Conservation (phyloP, 1,140 invertebrate species). For the Oncopodura yosiiana region DNA sequence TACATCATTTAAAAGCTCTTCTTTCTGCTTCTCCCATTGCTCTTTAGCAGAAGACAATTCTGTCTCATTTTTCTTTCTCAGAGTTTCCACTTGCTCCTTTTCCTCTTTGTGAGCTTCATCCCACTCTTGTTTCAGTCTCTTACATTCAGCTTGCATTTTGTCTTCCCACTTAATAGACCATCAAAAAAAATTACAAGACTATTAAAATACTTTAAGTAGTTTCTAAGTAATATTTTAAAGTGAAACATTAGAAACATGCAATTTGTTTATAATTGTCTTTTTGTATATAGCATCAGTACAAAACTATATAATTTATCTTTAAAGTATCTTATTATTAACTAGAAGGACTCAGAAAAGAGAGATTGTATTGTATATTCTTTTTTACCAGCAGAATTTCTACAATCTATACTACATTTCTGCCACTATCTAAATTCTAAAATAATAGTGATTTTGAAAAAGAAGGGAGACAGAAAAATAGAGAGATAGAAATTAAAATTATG, state of each 20-base stretch:
- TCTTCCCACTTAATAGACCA: slow-evolving; percentile 41
- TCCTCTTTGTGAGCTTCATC: slow-evolving; percentile 51
- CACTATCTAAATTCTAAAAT: background rate
- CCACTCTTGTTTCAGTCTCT: slow-evolving; percentile 50
- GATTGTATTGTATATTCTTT: no score
- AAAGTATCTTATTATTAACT: no score
- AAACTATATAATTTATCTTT: no score
- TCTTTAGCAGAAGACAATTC: slow-evolving; percentile 42
- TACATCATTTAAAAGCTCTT: slow-evolving; percentile 48
- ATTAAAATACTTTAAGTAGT: no score
- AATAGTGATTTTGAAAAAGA: no score
- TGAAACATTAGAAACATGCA: slow-evolving; percentile 2
- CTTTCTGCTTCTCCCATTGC: slow-evolving; percentile 46
- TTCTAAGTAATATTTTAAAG: slow-evolving; percentile 12
- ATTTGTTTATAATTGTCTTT: background rate
- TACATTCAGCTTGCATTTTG: slow-evolving; percentile 41
- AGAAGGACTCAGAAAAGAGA: no score
- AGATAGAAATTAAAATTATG: background rate
- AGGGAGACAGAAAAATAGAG: no score
- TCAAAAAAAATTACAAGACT: slow-evolving; percentile 5
- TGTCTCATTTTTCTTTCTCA: slow-evolving; percentile 38
- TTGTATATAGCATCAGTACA: no score
- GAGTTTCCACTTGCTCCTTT: slow-evolving; percentile 47
- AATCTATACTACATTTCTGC: background rate
- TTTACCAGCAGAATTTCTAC: background rate